These are phyloP conservation scores for Entomobrya proxima DNA, from an alignment of 2,888 invertebrate species.

Conservation along the genomic window DNA sequence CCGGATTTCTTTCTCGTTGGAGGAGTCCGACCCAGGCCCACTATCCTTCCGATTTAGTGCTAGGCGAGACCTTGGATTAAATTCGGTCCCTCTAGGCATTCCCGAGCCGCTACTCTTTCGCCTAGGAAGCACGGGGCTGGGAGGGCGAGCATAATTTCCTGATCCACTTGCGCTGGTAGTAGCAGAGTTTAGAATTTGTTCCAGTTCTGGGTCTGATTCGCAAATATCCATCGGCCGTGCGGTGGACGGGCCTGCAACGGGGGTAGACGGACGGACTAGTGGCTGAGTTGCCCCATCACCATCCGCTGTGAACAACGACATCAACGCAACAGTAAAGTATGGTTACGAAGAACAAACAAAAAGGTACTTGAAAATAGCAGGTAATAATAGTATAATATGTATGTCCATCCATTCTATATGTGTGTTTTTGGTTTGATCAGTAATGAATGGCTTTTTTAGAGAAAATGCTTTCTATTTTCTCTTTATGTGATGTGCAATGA, in stretches of 20 bases:
- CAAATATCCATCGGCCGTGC: conserved; percentile 43
- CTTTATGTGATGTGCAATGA: too few relatives aligned
- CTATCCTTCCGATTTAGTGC: conserved; percentile 77
- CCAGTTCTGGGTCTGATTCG: conserved; percentile 48
- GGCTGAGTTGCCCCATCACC: conserved; percentile 58
- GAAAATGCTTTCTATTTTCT: too few relatives aligned
- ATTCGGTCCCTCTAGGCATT: conserved; percentile 43
- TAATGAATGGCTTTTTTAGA: too few relatives aligned
- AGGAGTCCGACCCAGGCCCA: conserved; percentile 73
- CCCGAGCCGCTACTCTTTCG: conserved; percentile 72
- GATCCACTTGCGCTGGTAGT: conserved; percentile 25
- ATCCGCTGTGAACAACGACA: conserved; percentile 16
- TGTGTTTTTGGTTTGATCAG: too few relatives aligned
- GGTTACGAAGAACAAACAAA: too few relatives aligned
- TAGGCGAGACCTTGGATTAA: conserved; percentile 64
- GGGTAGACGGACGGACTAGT: conserved; percentile 71
- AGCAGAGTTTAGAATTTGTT: conserved; percentile 37
- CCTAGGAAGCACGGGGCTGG: conserved; percentile 74
- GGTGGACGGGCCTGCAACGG: conserved; percentile 70
- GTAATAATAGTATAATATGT: too few relatives aligned
- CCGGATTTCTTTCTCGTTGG: conserved; percentile 68
- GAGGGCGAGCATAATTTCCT: conserved; percentile 70
- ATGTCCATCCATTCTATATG: too few relatives aligned
- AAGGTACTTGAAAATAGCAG: too few relatives aligned
- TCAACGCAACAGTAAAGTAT: not conserved